These are phyloP conservation scores for Strigops habroptila DNA, from an alignment of 2,113 vertebrate species.

Conservation along the genomic window DNA sequence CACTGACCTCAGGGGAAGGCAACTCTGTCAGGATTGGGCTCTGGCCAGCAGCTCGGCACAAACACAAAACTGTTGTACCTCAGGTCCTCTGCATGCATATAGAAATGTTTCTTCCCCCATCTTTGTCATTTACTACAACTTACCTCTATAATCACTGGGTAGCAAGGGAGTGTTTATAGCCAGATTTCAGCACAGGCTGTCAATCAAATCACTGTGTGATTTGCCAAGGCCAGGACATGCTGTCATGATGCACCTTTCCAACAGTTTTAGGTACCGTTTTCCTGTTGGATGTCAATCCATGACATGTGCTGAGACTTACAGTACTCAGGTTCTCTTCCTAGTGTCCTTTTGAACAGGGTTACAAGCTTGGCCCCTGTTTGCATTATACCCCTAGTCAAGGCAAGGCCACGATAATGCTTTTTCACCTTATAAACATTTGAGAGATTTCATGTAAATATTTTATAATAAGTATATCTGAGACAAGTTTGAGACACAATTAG, in stretches of 20 bases:
- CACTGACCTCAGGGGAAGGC: background rate
- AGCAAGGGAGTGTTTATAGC: background rate
- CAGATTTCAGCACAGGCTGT: background rate
- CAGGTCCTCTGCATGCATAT: fast-evolving
- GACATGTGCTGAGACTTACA: background rate
- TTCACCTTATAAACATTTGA: background rate
- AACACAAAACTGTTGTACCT: background rate
- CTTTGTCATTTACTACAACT: background rate
- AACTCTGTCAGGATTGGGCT: background rate
- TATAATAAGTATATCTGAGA: background rate
- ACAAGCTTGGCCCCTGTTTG: background rate
- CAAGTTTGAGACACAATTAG: background rate
- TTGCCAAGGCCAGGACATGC: background rate
- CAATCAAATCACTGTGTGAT: background rate
- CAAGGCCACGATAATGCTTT: background rate
- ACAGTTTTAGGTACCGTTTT: background rate
- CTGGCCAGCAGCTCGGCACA: background rate
- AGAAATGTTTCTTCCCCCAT: background rate
- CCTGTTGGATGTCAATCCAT: background rate
- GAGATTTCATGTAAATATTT: background rate
- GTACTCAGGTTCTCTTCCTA: background rate
- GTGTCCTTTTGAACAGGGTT: background rate
- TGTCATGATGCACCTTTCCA: background rate
- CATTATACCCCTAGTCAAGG: background rate
- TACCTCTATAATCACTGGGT: background rate